A percentile compares a stretch with the other conserved stretches of the same genome.
Evolutionary conservation across 64 coral and sea anemone genomes (phyloP).

Genomic region (Pachyseris speciosa): DNA sequence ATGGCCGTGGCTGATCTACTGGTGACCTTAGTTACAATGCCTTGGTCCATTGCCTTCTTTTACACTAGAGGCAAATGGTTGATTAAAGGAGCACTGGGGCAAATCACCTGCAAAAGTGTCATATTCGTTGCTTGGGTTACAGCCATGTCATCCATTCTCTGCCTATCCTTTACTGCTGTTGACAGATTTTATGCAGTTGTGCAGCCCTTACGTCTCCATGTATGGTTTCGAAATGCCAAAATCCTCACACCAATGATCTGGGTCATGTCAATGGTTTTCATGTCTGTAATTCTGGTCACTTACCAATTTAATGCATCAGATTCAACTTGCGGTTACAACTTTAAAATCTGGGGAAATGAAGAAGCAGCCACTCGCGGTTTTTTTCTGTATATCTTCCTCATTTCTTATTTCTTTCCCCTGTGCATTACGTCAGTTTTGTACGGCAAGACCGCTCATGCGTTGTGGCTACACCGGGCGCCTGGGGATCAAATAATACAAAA

Average conservation of each 20-base stretch:
- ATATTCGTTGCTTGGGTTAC: neutral
- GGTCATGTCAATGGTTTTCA: constrained; percentile 5
- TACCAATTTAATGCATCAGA: neutral
- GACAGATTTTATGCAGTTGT: constrained; percentile 52
- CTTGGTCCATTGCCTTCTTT: no score
- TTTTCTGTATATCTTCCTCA: neutral
- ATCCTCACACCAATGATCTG: constrained; percentile 12
- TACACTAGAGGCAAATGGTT: no score
- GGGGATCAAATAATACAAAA: neutral
- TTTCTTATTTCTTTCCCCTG: constrained; percentile 16
- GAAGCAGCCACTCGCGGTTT: neutral
- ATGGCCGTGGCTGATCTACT: no score
- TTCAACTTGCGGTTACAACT: neutral
- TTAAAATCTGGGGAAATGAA: neutral
- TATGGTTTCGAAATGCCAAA: constrained; percentile 38
- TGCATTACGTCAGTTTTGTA: constrained; percentile 24
- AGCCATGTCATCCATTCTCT: constrained; percentile 14
- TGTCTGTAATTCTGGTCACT: neutral
- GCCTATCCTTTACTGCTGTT: neutral
- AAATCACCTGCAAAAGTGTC: no score
- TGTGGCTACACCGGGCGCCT: constrained; percentile 42
- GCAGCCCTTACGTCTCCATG: neutral
- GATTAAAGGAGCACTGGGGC: no score
- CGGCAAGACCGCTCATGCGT: neutral
- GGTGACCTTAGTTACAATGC: no score